These are phyloP conservation scores for Strongylocentrotus purpuratus DNA, from an alignment of 35 echinoderm and acorn worm genomes.

Conservation along the genomic window DNA sequence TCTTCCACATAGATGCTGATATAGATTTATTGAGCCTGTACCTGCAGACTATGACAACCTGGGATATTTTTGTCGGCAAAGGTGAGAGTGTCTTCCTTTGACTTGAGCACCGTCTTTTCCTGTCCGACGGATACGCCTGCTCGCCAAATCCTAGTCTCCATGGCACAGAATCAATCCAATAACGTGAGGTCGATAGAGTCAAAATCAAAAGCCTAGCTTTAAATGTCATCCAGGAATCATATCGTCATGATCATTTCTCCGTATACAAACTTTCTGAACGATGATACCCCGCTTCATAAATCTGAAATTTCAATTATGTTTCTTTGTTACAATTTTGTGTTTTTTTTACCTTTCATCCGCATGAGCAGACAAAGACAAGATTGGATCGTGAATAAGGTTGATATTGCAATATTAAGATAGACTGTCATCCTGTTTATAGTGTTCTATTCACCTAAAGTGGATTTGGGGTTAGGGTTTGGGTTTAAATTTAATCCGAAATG, in stretches of 20 bases:
- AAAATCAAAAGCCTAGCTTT: conserved; percentile 1
- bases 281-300: neutral
- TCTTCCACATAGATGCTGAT: no score
- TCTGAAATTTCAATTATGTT: neutral
- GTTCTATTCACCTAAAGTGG: no score
- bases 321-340: neutral
- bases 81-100: neutral
- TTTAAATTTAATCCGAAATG: no score
- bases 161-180: neutral
- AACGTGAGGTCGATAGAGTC: neutral
- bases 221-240: neutral
- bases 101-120: neutral
- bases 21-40: no score
- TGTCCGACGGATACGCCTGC: neutral
- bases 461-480: no score
- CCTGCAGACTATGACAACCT: no score
- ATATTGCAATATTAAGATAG: no score
- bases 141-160: neutral
- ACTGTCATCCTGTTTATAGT: no score
- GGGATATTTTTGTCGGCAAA: neutral
- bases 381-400: no score
- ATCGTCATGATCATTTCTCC: neutral
- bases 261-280: neutral
- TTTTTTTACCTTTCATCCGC: no score
- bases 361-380: no score